Percentiles rank a stretch among this genome's conserved stretches.
Evolutionary conservation across 2,888 invertebrate species (phyloP).

Genomic region (Tetramorium bicarinatum): DNA sequence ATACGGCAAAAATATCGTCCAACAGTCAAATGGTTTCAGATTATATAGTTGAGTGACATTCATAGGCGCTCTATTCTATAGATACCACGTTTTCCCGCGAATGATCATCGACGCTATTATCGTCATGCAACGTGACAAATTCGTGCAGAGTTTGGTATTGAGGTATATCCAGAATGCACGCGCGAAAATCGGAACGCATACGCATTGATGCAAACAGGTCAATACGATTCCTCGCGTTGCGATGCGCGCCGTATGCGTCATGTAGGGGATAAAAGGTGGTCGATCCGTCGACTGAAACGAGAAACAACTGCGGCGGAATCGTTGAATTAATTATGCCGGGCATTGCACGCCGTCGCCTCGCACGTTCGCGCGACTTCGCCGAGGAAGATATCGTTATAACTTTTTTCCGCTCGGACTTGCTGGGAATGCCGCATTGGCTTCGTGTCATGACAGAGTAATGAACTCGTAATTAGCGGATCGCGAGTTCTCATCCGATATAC

Average conservation of each 20-base stretch:
- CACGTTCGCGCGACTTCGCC: constrained; percentile 1
- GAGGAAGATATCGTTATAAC: constrained; percentile 43
- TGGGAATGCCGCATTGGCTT: background rate
- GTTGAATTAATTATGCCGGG: constrained; percentile 30
- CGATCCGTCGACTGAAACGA: background rate
- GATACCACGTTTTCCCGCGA: background rate
- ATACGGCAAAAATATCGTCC: background rate
- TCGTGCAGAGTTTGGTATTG: background rate
- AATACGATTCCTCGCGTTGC: constrained; percentile 5
- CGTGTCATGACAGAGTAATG: background rate
- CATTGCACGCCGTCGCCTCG: background rate
- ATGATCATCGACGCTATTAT: background rate
- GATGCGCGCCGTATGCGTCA: background rate
- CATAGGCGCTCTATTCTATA: background rate
- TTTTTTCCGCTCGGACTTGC: constrained; percentile 33
- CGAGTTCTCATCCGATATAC: background rate
- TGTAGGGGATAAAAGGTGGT: constrained; percentile 8
- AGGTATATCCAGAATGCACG: background rate
- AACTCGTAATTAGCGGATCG: background rate
- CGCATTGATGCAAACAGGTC: constrained; percentile 16
- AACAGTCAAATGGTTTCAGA: background rate
- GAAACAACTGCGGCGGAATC: constrained; percentile 8
- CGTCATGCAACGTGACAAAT: background rate
- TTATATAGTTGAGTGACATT: background rate
- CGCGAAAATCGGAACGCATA: background rate